Evolutionary conservation across 2,888 invertebrate genomes (phyloP), one percentile per base, ranked within the genome.

Genomic region (Habrosyne pyritoides): DNA sequence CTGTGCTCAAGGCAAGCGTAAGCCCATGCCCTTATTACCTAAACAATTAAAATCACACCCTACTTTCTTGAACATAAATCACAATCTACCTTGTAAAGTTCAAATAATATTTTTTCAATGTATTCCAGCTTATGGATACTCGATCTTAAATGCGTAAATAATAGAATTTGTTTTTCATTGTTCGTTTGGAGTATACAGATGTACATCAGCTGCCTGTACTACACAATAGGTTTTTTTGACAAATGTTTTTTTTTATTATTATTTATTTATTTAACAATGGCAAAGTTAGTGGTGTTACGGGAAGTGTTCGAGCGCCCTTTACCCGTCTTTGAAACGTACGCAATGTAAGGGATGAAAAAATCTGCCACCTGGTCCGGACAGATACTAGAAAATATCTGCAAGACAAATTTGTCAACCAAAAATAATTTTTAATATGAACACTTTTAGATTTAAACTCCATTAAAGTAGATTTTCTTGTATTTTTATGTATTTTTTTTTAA

Each of bases 161-260:
- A 50, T 50, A 50, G 50, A 30, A 50, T 28, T 50, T 28, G 28
- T 50, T 50, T 28, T 12, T 14, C 18, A 50, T 50, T 50, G 28
- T 50, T 28, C 50, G 10, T 50, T 10, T n/a, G 0, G 42, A 18
- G 28, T 50, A 26, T 18, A 28, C 50, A 50, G 50, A 50, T 50
- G 50, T 50, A 28, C 18, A 28, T 50, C 50, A 50, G 50, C 50
- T 50, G 50, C 50, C 21, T n/a, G 10, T 28, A 30, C n/a, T 18
- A 8, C 18, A 50, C 50, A 50, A 50, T 50, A 12, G 50, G 28
- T 18, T 18, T 42, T 36, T 42, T 28, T 50, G 50, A 50, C 50
- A 50, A 14, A 21, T 18, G 26, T 50, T 50, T 50, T 50, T 30
- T 28, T 28, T 18, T 14, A 24, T 24, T n/a, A 22, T n/a, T 22